Evolutionary conservation across 2,113 vertebrate genomes (phyloP).

Genomic region (Argyrosomus japonicus): DNA sequence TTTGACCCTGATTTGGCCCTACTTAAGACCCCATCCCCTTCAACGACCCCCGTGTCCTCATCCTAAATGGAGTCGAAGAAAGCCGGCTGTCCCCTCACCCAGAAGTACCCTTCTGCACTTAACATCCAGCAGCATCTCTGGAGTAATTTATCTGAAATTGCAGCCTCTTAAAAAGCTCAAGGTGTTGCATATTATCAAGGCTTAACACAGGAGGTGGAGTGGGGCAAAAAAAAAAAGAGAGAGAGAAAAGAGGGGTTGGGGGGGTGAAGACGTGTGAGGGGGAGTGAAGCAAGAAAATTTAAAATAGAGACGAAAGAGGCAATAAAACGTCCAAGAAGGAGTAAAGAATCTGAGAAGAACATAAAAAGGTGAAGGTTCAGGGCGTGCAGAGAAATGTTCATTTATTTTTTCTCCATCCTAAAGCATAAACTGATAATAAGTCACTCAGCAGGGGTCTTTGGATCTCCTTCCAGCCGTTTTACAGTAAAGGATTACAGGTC

Average conservation of each 20-base stretch:
- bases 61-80: slow-evolving; percentile 12
- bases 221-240: neutral
- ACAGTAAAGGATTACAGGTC: slow-evolving; percentile 72
- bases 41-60: neutral
- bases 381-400: slow-evolving; percentile 40
- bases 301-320: slow-evolving; percentile 22
- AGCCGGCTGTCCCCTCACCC: slow-evolving; percentile 9
- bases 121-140: slow-evolving; percentile 20
- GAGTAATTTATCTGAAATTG: slow-evolving; percentile 20
- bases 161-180: slow-evolving; percentile 47
- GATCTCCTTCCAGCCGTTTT: slow-evolving; percentile 61
- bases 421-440: slow-evolving; percentile 71
- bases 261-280: neutral
- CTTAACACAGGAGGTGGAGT: slow-evolving; percentile 28
- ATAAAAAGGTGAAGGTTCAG: slow-evolving; percentile 54
- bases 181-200: slow-evolving; percentile 55
- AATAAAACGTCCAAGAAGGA: slow-evolving; percentile 34
- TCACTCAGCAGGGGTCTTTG: slow-evolving; percentile 55
- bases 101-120: slow-evolving; percentile 21
- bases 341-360: slow-evolving; percentile 36
- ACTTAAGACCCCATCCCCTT: slow-evolving; percentile 7
- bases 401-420: slow-evolving; percentile 60
- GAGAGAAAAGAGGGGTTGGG: neutral
- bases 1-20: slow-evolving; percentile 21
- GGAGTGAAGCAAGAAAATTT: neutral